phyloP scores from a whole-genome alignment of 2,797 vertebrate genomes.

The Ctenopoma multispine region DNA sequence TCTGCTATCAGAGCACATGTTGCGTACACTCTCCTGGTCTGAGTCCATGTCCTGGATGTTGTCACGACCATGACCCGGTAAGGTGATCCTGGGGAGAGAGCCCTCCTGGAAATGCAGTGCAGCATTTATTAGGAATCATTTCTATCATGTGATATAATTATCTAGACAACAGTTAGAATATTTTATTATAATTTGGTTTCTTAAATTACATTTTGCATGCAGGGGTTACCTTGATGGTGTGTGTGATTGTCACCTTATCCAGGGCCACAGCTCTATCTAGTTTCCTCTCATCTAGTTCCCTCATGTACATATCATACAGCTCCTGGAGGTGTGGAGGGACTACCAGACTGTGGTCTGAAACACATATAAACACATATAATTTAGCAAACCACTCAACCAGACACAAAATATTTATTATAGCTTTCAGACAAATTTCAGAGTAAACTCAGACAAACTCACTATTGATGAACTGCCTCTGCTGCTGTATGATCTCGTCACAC shows the following conservation, averaged over 20 bases:
- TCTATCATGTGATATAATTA: background rate
- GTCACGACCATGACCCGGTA: constrained; percentile 75
- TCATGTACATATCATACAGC: constrained; percentile 88
- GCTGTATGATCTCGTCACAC: constrained; percentile 91
- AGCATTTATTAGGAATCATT: background rate
- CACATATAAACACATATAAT: background rate
- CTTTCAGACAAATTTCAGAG: background rate
- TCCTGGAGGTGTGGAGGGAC: constrained; percentile 89
- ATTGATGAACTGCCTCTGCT: constrained; percentile 89
- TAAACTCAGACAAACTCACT: constrained; percentile 54
- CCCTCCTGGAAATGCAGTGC: constrained; percentile 80
- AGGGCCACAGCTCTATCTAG: constrained; percentile 86
- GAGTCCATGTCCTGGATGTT: constrained; percentile 84
- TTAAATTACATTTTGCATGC: background rate
- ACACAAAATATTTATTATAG: background rate
- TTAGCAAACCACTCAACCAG: constrained; percentile 1
- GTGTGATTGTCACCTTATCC: constrained; percentile 82
- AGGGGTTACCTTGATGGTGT: constrained; percentile 84
- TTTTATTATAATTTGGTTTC: background rate
- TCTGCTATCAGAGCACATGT: constrained; percentile 77
- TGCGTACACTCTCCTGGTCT: constrained; percentile 86
- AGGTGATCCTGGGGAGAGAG: constrained; percentile 85
- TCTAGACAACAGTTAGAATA: background rate
- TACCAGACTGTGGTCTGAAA: constrained; percentile 87
- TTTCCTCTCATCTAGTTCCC: constrained; percentile 86